A percentile compares a stretch with the other conserved stretches of the same genome.
Conservation (phyloP, 2,113 vertebrate species). For the Plecturocebus donacophilus region DNA sequence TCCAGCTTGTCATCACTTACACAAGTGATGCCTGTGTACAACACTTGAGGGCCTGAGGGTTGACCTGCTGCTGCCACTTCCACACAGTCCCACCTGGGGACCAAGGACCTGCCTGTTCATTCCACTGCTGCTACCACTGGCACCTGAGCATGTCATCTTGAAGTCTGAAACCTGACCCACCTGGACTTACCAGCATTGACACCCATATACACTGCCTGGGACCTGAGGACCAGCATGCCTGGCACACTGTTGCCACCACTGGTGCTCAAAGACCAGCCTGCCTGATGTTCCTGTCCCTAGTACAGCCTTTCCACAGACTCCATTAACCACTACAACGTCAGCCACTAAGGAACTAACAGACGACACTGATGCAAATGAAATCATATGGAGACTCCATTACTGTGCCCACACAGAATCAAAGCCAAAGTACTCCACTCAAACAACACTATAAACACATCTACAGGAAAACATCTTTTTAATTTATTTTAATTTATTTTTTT, state of each 20-base stretch:
- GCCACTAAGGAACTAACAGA: not conserved
- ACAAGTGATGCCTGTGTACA: not conserved
- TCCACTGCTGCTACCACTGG: not conserved
- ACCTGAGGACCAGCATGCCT: not conserved
- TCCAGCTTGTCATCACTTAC: not conserved
- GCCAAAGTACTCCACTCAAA: not conserved
- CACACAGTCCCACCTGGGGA: not conserved
- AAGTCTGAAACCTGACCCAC: not conserved
- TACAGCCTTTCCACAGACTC: not conserved
- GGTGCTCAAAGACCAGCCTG: not conserved
- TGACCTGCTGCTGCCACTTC: not conserved
- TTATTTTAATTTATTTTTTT: not conserved
- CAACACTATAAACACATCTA: not conserved
- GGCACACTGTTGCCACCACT: not conserved
- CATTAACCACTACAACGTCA: not conserved
- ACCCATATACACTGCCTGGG: not conserved
- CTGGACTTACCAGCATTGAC: not conserved
- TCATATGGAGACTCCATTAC: not conserved
- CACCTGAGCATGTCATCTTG: not conserved
- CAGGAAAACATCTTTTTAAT: not conserved
- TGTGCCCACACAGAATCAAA: not conserved
- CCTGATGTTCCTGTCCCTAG: not conserved
- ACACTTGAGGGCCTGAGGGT: not conserved
- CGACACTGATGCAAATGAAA: not conserved
- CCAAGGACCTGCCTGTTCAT: not conserved